phyloP scores from a whole-genome alignment of 1,140 invertebrate species.

The Magallana gigas region DNA sequence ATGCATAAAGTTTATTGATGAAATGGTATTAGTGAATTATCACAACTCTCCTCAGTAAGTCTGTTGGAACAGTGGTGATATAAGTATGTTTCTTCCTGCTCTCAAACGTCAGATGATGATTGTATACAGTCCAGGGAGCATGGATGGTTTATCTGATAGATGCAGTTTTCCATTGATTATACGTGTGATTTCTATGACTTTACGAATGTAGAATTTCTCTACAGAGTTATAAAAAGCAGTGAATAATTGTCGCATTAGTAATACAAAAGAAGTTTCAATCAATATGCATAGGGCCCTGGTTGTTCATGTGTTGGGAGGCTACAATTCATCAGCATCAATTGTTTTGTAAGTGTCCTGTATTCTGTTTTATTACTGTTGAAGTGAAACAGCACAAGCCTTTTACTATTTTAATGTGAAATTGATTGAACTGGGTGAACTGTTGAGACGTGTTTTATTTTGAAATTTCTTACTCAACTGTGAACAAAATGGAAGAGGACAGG shows the following conservation, averaged over 20 bases:
- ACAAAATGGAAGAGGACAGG: background rate
- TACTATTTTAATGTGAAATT: background rate
- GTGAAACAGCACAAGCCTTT: background rate
- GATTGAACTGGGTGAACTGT: background rate
- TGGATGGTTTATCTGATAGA: background rate
- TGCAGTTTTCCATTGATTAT: slow-evolving; percentile 19
- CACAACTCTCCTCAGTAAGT: background rate
- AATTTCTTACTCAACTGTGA: background rate
- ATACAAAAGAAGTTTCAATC: slow-evolving; percentile 23
- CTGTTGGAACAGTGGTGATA: background rate
- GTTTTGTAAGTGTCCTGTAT: background rate
- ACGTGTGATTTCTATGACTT: background rate
- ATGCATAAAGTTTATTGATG: background rate
- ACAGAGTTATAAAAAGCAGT: slow-evolving; percentile 14
- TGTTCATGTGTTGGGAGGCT: background rate
- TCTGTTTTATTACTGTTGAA: background rate
- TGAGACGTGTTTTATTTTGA: background rate
- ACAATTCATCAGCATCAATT: background rate
- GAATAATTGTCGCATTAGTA: background rate
- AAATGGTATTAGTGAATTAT: background rate
- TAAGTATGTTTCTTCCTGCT: background rate
- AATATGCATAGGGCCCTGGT: background rate
- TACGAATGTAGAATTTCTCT: background rate
- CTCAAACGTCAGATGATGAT: background rate
- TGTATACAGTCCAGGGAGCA: background rate